Percentiles rank a stretch among this genome's conserved stretches.
These are phyloP conservation scores for Danaus melanippus DNA, from an alignment of 1,140 invertebrate genomes.

Conservation along the genomic window DNA sequence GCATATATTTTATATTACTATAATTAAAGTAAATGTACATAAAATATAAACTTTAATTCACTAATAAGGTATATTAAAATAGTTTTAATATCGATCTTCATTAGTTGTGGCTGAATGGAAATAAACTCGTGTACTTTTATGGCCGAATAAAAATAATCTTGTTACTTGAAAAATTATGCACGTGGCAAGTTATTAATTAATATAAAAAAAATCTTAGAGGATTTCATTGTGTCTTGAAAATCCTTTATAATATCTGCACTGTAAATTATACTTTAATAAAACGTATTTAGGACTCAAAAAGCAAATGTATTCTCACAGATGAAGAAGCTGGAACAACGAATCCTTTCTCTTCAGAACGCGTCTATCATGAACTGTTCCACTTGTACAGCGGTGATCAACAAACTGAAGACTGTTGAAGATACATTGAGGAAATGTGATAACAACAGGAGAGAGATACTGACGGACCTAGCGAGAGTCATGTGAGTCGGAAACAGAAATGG, in stretches of 20 bases:
- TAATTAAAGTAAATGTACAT: background rate
- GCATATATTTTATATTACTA: conserved; percentile 9
- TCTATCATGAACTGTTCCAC: conserved; percentile 77
- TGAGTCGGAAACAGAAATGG: conserved; percentile 55
- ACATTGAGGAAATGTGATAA: conserved; percentile 72
- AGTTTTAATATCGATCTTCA: too few relatives aligned
- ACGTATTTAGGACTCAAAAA: conserved; percentile 5
- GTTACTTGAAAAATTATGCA: too few relatives aligned
- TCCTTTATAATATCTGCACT: background rate
- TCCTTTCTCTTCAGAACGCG: conserved; percentile 79
- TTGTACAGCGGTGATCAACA: conserved; percentile 75
- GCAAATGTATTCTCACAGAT: conserved; percentile 72
- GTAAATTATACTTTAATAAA: background rate
- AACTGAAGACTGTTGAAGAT: conserved; percentile 74
- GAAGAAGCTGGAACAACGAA: conserved; percentile 78
- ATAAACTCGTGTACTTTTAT: too few relatives aligned
- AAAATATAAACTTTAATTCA: background rate
- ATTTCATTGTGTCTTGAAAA: background rate
- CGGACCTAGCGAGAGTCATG: conserved; percentile 86
- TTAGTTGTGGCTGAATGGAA: too few relatives aligned
- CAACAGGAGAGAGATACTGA: conserved; percentile 79
- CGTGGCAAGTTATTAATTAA: too few relatives aligned
- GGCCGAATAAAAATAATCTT: too few relatives aligned
- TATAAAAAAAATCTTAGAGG: too few relatives aligned
- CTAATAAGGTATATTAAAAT: background rate